Base-by-base conservation (phyloP, 2,113 vertebrate genomes). In the Bolborhynchus lineola region DNA sequence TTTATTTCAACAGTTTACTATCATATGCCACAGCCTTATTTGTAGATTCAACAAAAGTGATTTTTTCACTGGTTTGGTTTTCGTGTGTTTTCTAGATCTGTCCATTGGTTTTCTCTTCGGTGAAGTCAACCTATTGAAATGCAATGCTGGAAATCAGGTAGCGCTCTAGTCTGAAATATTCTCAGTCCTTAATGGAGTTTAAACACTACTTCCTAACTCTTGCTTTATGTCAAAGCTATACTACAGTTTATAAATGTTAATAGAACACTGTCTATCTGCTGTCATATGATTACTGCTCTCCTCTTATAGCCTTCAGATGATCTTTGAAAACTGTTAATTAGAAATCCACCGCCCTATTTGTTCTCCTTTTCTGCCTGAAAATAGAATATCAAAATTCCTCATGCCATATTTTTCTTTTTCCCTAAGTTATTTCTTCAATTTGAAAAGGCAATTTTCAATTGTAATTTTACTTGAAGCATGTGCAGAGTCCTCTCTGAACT, bases 321-420 rank as follows among this genome's bases (percentile, higher is more conserved):
- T 74, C 12, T 52, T 85, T 82, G 78, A 90, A 75, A 64, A n/a
- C 37, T 74, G 13, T 17, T 88, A 84, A 69, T 86, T 75, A 47
- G 11, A 6, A 10, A 44, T 85, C 84, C 50, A 16, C 10, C 24
- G 31, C 65, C 16, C 13, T 84, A 15, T 70, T 74, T 81, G 33
- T 21, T n/a, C 18, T 90, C 49, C 2, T 79, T 90, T 93, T 67
- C 60, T 53, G 5, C 8, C 31, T 82, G 31, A 87, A 87, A 82
- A 35, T 11, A 77, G 13, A 84, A 78, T 1, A 2, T 13, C 3
- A 53, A 47, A 59, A 63, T 52, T 82, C n/a, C 5, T 47, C 13
- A 16, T 42, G 29, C 5, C 24, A 9, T 28, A 29, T n/a, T 57
- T 16, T 13, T 1, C 6, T 35, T n/a, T 23, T 59, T 0, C 13